Evolutionary conservation across 2,888 invertebrate species (phyloP), one percentile per base, ranked within the genome.

Genomic region (Pollenia angustigena): DNA sequence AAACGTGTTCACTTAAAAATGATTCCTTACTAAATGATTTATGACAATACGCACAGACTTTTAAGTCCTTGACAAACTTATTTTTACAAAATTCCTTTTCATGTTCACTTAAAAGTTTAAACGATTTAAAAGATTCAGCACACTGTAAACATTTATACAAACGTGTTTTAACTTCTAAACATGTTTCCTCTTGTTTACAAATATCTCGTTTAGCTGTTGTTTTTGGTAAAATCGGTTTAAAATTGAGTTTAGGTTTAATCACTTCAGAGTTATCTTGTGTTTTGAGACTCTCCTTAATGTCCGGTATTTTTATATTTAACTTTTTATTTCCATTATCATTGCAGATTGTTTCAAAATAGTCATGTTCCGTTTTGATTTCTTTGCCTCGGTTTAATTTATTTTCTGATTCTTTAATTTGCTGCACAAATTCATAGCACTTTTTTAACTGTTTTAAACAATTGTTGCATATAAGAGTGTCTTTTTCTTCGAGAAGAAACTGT

Each of bases 81-180:
- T 58, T 46, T 48, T 40, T 60, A 62, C 89, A 89, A 12, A 58
- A 23, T 4, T 60, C 69, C 6, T 40, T 16, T 78, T 89, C 84
- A 60, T 90, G 90, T 9, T 56, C 50, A 10, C 81, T 87, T 1
- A 90, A 83, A 56, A 87, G 85, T 18, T 89, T 89, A 71, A 83
- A 88, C 0, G 90, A 87, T 62, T 74, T 85, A 64, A 90, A 90
- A 1, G 50, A 11, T 54, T 88, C 83, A 3, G 85, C 7, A 48
- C 90, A 90, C 64, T 88, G 85, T 11, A 82, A 64, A 68, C 90
- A 90, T 82, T 88, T 87, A 68, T 90, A 90, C 2, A 85, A 48
- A 12, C 89, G 88, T 9, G 71, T 32, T 74, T 83, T 86, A 2
- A 3, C 10, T 16, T 40, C 1, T n/a, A 32, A 8, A 0, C 16